Conservation (phyloP, 2,888 invertebrate species). For the Apotomis capreana region DNA sequence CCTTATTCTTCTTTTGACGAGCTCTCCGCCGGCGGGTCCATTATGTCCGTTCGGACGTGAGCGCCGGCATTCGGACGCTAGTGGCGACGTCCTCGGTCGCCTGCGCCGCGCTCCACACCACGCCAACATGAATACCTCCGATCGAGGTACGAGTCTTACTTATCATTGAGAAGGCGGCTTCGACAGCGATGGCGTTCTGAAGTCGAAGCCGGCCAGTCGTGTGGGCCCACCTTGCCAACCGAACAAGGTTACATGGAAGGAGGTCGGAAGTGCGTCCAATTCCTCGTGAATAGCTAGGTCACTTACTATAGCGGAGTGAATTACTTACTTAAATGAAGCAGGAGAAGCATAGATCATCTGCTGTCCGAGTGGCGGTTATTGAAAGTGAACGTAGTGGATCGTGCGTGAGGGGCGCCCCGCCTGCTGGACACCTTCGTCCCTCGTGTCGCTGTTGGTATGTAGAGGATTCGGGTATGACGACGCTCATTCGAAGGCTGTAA, state of each 20-base stretch:
- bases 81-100: constrained; percentile 79
- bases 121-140: constrained; percentile 77
- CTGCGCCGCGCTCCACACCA: constrained; percentile 68
- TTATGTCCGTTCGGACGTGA: constrained; percentile 77
- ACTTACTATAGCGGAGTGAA: constrained; percentile 63
- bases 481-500: constrained; percentile 18
- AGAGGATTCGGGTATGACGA: constrained; percentile 45
- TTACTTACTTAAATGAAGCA: constrained; percentile 54
- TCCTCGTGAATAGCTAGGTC: constrained; percentile 68
- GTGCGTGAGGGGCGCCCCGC: constrained; percentile 45
- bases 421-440: constrained; percentile 12
- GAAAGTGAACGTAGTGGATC: constrained; percentile 67
- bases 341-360: constrained; percentile 60
- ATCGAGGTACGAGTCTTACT: constrained; percentile 71
- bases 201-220: constrained; percentile 46
- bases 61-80: constrained; percentile 78
- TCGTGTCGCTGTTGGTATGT: constrained; percentile 55
- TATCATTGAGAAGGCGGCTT: constrained; percentile 50
- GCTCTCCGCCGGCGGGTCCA: constrained; percentile 74
- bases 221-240: constrained; percentile 55
- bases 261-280: constrained; percentile 75
- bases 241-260: constrained; percentile 65
- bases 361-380: constrained; percentile 61
- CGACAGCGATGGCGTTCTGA: constrained; percentile 47
- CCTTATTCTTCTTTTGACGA: constrained; percentile 82